Percentiles rank a stretch among this genome's conserved stretches.
Evolutionary conservation across 2,113 vertebrate species (phyloP).

Genomic region (Prunella fulvescens): DNA sequence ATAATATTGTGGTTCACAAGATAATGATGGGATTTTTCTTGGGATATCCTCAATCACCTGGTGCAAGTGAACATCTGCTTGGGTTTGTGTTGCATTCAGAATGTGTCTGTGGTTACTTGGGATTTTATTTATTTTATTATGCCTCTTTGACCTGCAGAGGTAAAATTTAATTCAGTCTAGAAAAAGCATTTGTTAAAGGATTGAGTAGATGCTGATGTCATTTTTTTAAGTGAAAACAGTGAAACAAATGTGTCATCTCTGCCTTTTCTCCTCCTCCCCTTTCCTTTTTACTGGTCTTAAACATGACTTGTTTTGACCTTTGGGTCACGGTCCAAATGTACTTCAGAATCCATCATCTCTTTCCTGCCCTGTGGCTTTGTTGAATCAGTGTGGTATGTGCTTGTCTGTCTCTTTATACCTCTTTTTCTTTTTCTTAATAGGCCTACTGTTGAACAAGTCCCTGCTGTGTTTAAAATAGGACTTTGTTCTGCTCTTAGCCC

Average conservation of each 20-base stretch:
- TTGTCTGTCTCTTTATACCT: not conserved
- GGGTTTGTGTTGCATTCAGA: not conserved
- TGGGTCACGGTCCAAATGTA: not conserved
- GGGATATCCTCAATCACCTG: not conserved
- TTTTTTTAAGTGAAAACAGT: not conserved
- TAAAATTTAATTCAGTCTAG: not conserved
- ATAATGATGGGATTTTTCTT: not conserved
- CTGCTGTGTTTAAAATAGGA: not conserved
- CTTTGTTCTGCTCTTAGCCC: not conserved
- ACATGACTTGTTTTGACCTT: not conserved
- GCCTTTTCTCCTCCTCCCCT: not conserved
- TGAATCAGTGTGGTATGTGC: not conserved
- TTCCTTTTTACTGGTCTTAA: not conserved
- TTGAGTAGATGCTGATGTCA: not conserved
- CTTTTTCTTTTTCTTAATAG: not conserved
- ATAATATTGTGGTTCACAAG: not conserved
- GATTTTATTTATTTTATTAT: not conserved
- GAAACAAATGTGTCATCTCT: not conserved
- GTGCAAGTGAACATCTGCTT: not conserved
- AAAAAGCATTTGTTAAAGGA: not conserved
- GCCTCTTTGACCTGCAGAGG: not conserved
- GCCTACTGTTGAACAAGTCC: not conserved
- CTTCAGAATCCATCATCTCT: not conserved
- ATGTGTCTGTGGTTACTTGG: not conserved
- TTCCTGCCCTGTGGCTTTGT: not conserved